A percentile compares a stretch with the other conserved stretches of the same genome.
Evolutionary conservation across 2,888 invertebrate species (phyloP).

Genomic region (Eugnorisma glareosa): DNA sequence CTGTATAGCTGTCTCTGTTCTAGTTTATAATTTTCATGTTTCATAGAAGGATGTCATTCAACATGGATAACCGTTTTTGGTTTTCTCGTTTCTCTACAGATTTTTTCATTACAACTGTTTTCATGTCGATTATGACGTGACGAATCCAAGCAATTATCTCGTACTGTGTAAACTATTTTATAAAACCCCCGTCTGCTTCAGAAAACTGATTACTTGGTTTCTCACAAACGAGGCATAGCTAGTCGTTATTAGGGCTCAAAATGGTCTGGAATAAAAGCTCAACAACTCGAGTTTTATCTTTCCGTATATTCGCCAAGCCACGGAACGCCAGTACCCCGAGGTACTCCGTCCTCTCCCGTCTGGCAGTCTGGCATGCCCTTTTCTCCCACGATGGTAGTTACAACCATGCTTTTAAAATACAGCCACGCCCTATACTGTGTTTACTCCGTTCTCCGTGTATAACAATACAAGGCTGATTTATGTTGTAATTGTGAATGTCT

Average conservation of each 20-base stretch:
- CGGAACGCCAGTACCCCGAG: constrained; percentile 14
- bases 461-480: constrained; percentile 41
- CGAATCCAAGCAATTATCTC: neutral
- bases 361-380: constrained; percentile 46
- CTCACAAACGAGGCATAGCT: neutral
- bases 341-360: constrained; percentile 32
- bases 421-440: constrained; percentile 53
- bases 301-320: constrained; percentile 20
- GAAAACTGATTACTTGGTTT: constrained; percentile 22
- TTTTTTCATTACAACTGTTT: neutral
- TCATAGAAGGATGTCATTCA: neutral
- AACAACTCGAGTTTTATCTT: constrained; percentile 23
- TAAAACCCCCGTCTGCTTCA: neutral
- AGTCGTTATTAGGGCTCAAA: constrained; percentile 16
- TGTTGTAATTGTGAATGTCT: constrained; percentile 35
- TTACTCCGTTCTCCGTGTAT: constrained; percentile 9
- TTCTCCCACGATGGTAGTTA: constrained; percentile 45
- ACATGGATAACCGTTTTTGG: neutral
- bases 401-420: constrained; percentile 41
- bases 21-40: neutral
- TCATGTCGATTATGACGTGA: neutral
- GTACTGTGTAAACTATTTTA: neutral
- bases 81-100: neutral
- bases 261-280: constrained; percentile 15
- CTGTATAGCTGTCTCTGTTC: too few relatives aligned